phyloP scores from a whole-genome alignment of 92 coral and sea anemone species.

The Pocillopora meandrina region DNA sequence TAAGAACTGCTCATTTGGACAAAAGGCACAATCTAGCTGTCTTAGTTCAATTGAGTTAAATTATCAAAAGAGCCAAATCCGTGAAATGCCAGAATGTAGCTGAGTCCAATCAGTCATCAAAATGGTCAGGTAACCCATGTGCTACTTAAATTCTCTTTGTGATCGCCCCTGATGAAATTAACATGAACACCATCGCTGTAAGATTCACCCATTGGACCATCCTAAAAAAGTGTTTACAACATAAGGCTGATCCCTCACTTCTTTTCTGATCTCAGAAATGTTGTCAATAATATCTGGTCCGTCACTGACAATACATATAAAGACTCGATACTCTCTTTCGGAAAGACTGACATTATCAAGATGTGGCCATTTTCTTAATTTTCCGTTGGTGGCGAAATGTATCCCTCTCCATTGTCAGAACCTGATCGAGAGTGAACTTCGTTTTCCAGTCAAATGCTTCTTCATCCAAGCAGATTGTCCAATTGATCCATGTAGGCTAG shows the following conservation, averaged over 20 bases:
- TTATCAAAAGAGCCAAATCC: no score
- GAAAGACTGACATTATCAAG: constrained; percentile 24
- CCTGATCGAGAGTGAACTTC: constrained; percentile 53
- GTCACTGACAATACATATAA: constrained; percentile 35
- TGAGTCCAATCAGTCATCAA: no score
- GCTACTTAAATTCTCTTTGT: not conserved
- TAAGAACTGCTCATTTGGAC: no score
- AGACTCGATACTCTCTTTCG: constrained; percentile 17
- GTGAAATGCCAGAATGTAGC: no score
- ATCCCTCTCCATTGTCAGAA: constrained; percentile 57
- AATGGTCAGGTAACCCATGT: no score
- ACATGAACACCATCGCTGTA: not conserved
- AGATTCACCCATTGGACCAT: constrained; percentile 57
- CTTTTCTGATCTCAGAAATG: constrained; percentile 46
- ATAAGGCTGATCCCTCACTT: constrained; percentile 54
- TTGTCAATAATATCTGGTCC: constrained; percentile 47
- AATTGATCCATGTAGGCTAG: no score
- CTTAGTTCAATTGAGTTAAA: no score
- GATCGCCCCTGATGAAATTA: constrained; percentile 13
- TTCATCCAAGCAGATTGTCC: constrained; percentile 34
- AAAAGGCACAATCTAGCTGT: no score
- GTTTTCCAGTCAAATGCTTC: constrained; percentile 51
- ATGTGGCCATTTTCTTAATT: constrained; percentile 43
- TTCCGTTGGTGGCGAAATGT: constrained; percentile 47
- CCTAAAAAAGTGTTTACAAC: constrained; percentile 63